phyloP scores from a whole-genome alignment of 2,113 vertebrate genomes.

The Microtus richardsoni region DNA sequence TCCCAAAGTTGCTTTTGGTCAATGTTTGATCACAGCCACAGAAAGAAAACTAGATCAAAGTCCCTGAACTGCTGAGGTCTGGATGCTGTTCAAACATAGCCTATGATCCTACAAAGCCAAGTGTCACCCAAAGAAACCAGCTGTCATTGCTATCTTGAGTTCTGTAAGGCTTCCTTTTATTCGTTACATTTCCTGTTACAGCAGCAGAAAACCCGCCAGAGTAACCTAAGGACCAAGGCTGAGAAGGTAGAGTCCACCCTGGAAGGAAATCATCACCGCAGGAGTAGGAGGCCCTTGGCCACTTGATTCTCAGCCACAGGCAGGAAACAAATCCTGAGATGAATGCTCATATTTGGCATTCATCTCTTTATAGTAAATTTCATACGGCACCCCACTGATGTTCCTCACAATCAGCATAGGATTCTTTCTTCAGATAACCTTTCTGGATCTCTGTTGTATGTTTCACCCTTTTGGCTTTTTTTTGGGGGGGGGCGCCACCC shows the following conservation, averaged over 20 bases:
- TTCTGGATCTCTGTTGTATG: not conserved
- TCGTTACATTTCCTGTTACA: not conserved
- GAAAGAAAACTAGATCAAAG: not conserved
- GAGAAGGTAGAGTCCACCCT: not conserved
- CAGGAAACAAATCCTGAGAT: not conserved
- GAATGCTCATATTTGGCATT: too few relatives aligned
- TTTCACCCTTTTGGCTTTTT: too few relatives aligned
- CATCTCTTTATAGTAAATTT: not conserved
- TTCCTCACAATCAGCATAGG: not conserved
- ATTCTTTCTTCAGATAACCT: not conserved
- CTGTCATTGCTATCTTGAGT: rapidly evolving
- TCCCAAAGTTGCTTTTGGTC: not conserved
- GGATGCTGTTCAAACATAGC: not conserved
- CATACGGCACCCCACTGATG: not conserved
- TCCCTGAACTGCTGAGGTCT: not conserved
- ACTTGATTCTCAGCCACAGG: not conserved
- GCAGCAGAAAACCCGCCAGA: not conserved
- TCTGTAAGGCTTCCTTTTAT: not conserved
- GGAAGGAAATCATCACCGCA: too few relatives aligned
- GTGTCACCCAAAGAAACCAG: rapidly evolving
- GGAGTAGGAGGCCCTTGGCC: not conserved
- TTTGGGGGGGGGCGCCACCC: too few relatives aligned
- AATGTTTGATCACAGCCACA: not conserved
- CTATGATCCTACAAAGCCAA: not conserved
- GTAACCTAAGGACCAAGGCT: not conserved